A percentile compares a stretch with the other conserved stretches of the same genome.
Evolutionary conservation across 2,888 invertebrate genomes (phyloP).

Genomic region (Ctena decussata): DNA sequence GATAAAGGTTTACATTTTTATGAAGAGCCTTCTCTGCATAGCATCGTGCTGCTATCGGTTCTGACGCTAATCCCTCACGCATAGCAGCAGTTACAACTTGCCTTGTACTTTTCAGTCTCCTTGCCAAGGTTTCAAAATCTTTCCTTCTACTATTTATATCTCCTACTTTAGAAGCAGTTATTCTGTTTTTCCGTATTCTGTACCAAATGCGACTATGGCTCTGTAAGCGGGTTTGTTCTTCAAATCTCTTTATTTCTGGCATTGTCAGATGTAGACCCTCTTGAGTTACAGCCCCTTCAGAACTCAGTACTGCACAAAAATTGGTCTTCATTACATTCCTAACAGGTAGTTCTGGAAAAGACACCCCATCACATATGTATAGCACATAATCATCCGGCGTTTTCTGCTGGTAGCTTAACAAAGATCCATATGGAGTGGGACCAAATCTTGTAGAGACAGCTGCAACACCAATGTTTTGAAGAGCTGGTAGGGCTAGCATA

Average conservation of each 20-base stretch:
- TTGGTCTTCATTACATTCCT: background rate
- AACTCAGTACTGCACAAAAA: background rate
- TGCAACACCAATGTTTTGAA: background rate
- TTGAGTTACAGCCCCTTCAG: background rate
- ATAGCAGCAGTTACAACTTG: background rate
- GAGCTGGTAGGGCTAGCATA: background rate
- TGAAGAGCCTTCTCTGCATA: constrained; percentile 11
- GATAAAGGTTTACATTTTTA: constrained; percentile 29
- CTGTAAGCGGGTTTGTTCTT: background rate
- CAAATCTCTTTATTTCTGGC: background rate
- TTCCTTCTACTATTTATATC: background rate
- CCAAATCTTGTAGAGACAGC: background rate
- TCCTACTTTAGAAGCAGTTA: background rate
- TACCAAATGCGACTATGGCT: background rate
- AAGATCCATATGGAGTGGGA: background rate
- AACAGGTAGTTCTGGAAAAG: background rate
- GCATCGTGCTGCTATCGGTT: constrained; percentile 14
- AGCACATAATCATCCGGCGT: background rate
- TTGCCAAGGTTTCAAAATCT: background rate
- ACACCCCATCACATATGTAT: background rate
- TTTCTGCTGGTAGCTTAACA: background rate
- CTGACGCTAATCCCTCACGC: background rate
- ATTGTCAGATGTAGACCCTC: background rate
- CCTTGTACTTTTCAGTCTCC: background rate
- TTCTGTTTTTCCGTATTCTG: background rate